These are phyloP conservation scores for Augiades crinisus DNA, from an alignment of 2,888 invertebrate genomes.

Conservation along the genomic window DNA sequence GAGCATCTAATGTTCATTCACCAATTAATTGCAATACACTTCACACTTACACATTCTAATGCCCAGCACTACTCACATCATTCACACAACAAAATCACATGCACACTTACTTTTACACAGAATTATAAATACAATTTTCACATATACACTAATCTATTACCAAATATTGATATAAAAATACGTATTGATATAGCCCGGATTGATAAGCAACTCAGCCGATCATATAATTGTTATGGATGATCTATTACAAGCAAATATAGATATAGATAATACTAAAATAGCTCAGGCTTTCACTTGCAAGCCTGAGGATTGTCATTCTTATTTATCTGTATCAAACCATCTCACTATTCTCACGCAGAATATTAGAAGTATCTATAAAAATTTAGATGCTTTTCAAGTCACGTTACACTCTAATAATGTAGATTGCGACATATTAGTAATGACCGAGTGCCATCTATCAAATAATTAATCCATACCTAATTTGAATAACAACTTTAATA, in stretches of 20 bases:
- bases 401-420: not conserved
- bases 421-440: constrained; percentile 7
- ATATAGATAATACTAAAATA: not conserved
- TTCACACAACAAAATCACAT: not conserved
- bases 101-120: not conserved
- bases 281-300: not conserved
- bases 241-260: not conserved
- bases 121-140: too few species aligned
- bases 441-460: constrained; percentile 14
- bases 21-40: not conserved
- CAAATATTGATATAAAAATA: not conserved
- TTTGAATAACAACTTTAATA: constrained; percentile 5
- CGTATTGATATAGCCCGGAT: not conserved
- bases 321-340: not conserved
- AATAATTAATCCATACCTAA: constrained; percentile 1
- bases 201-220: too few species aligned
- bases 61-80: not conserved
- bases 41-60: not conserved
- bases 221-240: not conserved
- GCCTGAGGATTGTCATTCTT: not conserved
- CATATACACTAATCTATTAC: too few species aligned
- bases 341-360: constrained; percentile 4
- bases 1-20: too few species aligned
- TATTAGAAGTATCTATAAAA: constrained; percentile 16
- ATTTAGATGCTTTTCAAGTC: constrained; percentile 4